A percentile compares a stretch with the other conserved stretches of the same genome.
Evolutionary conservation across 2,888 invertebrate species (phyloP).

Genomic region (Celastrina argiolus): DNA sequence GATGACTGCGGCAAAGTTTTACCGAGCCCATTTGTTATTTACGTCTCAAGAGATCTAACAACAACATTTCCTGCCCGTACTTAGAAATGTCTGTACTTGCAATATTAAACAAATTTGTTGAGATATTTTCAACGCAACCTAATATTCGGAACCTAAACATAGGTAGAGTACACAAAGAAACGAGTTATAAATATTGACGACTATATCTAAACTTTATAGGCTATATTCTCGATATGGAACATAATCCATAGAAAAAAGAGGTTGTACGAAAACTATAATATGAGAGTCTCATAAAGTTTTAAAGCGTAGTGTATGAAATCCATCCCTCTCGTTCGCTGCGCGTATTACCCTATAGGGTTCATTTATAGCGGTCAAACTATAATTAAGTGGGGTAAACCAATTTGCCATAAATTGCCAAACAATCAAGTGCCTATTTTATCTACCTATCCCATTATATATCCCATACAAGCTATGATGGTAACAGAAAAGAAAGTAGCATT

Average conservation of each 20-base stretch:
- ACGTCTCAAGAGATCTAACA: constrained; percentile 63
- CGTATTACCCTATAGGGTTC: background rate
- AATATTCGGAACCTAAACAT: background rate
- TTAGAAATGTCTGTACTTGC: constrained; percentile 28
- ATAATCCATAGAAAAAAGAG: background rate
- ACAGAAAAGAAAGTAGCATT: background rate
- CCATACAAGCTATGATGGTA: background rate
- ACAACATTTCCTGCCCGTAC: constrained; percentile 53
- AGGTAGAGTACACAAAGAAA: background rate
- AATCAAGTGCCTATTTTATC: background rate
- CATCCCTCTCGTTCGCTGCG: background rate
- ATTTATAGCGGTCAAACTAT: constrained; percentile 8
- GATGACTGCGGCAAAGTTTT: constrained; percentile 61
- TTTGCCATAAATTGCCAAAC: constrained; percentile 8
- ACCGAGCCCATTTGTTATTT: constrained; percentile 67
- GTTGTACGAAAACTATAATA: background rate
- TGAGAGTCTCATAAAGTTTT: background rate
- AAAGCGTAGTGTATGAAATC: background rate
- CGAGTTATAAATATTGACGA: background rate
- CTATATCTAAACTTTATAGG: too few relatives aligned
- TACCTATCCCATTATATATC: background rate
- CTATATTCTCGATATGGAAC: background rate
- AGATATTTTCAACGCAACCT: background rate
- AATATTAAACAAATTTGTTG: constrained; percentile 16
- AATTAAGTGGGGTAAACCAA: constrained; percentile 6